These are phyloP conservation scores for Himalopsyche tibetana DNA, from an alignment of 2,888 invertebrate species.

Conservation along the genomic window DNA sequence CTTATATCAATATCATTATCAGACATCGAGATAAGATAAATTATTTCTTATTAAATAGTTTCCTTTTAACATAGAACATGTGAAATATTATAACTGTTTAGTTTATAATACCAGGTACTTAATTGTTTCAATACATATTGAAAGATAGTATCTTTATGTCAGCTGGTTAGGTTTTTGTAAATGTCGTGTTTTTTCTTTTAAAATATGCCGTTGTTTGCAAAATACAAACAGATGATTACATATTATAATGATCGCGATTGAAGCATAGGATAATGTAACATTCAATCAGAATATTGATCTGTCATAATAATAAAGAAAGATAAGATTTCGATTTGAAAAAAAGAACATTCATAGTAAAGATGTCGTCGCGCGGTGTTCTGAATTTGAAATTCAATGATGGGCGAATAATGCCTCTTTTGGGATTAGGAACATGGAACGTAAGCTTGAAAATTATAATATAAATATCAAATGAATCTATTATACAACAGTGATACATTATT, in stretches of 20 bases:
- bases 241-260: not conserved
- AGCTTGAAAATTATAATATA: slow-evolving; percentile 46
- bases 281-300: slow-evolving; percentile 2
- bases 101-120: too few species aligned
- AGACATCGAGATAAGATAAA: too few species aligned
- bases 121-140: too few species aligned
- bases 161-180: too few species aligned
- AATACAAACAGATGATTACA: not conserved
- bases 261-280: not conserved
- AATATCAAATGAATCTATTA: too few species aligned
- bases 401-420: slow-evolving; percentile 73
- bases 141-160: too few species aligned
- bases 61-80: too few species aligned
- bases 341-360: not conserved
- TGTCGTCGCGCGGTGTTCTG: slow-evolving; percentile 66
- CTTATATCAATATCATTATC: too few species aligned
- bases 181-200: too few species aligned
- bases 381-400: slow-evolving; percentile 73
- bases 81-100: too few species aligned
- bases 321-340: not conserved
- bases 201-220: too few species aligned
- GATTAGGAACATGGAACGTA: slow-evolving; percentile 77
- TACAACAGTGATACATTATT: not conserved
- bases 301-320: not conserved
- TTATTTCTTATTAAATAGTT: too few species aligned